phyloP scores from a whole-genome alignment of 1,140 invertebrate species.

The Littorina saxatilis region DNA sequence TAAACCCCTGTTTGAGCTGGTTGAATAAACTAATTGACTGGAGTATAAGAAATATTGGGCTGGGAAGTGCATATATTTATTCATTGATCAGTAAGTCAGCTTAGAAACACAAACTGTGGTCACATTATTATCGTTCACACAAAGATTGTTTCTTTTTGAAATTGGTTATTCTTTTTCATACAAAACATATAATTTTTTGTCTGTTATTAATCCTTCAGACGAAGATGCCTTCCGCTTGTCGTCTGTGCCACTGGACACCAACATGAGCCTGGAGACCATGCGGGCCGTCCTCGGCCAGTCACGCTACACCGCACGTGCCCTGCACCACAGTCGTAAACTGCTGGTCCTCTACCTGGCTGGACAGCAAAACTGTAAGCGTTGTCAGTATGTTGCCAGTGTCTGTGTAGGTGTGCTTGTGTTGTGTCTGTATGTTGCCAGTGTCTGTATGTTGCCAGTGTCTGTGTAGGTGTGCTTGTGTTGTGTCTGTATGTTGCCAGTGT shows the following conservation, averaged over 20 bases:
- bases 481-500: background rate
- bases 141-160: too few species aligned
- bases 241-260: slow-evolving; percentile 71
- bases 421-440: background rate
- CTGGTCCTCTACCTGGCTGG: slow-evolving; percentile 72
- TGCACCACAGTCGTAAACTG: slow-evolving; percentile 71
- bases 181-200: too few species aligned
- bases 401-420: background rate
- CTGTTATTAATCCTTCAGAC: slow-evolving; percentile 37
- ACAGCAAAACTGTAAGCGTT: slow-evolving; percentile 69
- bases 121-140: too few species aligned
- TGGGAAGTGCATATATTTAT: too few species aligned
- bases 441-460: background rate
- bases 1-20: too few species aligned
- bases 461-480: background rate
- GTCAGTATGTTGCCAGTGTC: background rate
- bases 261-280: slow-evolving; percentile 62
- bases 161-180: too few species aligned
- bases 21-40: too few species aligned
- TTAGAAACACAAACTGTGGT: too few species aligned
- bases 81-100: too few species aligned
- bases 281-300: slow-evolving; percentile 64
- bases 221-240: slow-evolving; percentile 64
- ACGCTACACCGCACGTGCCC: slow-evolving; percentile 69
- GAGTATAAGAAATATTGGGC: too few species aligned